These are phyloP conservation scores for Metopia argyrocephala DNA, from an alignment of 2,888 invertebrate species.

Conservation along the genomic window DNA sequence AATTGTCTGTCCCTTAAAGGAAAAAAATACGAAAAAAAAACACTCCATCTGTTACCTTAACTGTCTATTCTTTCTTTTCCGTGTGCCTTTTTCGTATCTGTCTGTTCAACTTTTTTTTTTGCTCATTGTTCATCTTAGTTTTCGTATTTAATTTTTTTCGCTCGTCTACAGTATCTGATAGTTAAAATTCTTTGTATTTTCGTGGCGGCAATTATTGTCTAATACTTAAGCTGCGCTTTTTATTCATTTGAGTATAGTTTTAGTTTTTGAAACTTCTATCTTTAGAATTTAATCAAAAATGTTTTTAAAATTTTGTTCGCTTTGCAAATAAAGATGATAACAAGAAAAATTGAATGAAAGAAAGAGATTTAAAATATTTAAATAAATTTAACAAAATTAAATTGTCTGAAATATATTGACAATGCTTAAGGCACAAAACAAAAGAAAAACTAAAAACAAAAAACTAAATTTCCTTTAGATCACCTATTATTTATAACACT, in stretches of 20 bases:
- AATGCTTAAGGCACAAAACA: not conserved
- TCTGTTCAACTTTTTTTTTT: conserved; percentile 40
- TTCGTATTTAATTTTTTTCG: conserved; percentile 18
- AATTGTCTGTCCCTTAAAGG: conserved; percentile 23
- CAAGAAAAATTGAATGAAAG: conserved; percentile 7
- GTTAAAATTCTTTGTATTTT: conserved; percentile 60
- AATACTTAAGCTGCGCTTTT: conserved; percentile 48
- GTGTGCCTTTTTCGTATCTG: no score
- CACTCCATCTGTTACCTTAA: conserved; percentile 35
- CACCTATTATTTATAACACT: not conserved
- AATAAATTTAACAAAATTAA: not conserved
- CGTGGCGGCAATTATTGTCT: conserved; percentile 63
- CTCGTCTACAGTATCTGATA: conserved; percentile 59
- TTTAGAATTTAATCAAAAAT: conserved; percentile 29
- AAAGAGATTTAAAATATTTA: not conserved
- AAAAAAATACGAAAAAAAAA: no score
- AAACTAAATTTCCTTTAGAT: not conserved
- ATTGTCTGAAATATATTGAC: not conserved
- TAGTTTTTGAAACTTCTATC: conserved; percentile 35
- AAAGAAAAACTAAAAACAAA: no score
- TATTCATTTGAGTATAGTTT: conserved; percentile 19
- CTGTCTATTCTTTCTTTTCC: conserved; percentile 10
- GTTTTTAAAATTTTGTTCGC: conserved; percentile 38
- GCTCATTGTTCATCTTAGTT: conserved; percentile 35
- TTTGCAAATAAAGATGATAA: conserved; percentile 25